Base-by-base conservation (phyloP, 1,140 invertebrate species). In the Conus betulinus region DNA sequence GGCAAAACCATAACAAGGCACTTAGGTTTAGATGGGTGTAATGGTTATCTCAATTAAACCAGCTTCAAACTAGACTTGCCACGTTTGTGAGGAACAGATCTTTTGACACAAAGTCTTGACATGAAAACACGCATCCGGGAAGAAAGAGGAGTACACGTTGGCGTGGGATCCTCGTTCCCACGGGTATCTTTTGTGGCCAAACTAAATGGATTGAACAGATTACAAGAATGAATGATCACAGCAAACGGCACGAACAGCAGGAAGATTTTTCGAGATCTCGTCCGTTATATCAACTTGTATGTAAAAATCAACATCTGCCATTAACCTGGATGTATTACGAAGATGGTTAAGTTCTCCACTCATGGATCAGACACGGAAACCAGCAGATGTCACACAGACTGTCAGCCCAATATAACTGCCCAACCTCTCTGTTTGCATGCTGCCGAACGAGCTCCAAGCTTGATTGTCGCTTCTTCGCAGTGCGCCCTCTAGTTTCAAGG, bases 1-100 rank as follows among this genome's bases (percentile, higher is more conserved):
- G 85, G 20, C 74, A 87, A 78, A 57, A 87, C 74, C 85, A 87
- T 87, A 87, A 87, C 85, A 87, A 87, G 53, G 82, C 57, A 84
- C 82, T 84, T 39, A n/a, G 55, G 23, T 23, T 84, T 84, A 6
- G 76, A 78, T 60, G 10, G 20, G 71, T 78, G 76, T 78, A 78
- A 78, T 23, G 15, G n/a, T 78, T 78, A 51, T 78, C 39, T 78
- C 76, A 27, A n/a, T 78, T 39, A 5, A 39, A 39, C 23, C 76
- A 39, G 25, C 6, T 7, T 39, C 8, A n/a, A 74, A 74, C n/a
- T 20, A 74, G 25, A 11, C 39, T 78, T 17, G 25, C 76, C 39
- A 39, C n/a, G 76, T 13, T 13, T 78, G 39, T 78, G 76, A 23
- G 8, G 7, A 53, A 53, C 3, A 53, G 3, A 81, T 20, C 15